Conservation (phyloP, 2,113 vertebrate species). For the Chaenocephalus aceratus region DNA sequence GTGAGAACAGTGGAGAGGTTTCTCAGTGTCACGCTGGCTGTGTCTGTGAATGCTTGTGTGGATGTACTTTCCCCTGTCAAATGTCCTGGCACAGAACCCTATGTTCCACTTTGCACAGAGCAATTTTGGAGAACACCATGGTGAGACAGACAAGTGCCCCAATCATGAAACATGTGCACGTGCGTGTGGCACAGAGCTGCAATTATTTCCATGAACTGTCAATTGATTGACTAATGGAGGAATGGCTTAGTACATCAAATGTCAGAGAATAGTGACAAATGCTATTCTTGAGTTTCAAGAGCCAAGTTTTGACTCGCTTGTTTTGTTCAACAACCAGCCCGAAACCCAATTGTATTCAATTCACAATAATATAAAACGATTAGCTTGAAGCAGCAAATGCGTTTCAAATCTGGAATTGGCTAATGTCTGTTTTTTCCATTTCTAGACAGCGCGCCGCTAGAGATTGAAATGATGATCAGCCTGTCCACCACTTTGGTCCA, state of each 20-base stretch:
- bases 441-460: neutral
- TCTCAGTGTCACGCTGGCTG: constrained; percentile 4
- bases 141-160: constrained; percentile 13
- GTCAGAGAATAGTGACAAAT: neutral
- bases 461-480: neutral
- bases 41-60: constrained; percentile 8
- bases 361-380: neutral
- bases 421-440: neutral
- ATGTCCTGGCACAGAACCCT: constrained; percentile 25
- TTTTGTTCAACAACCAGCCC: neutral
- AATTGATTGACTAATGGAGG: neutral
- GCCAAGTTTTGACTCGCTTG: neutral
- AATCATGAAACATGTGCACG: neutral
- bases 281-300: neutral
- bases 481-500: neutral
- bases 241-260: neutral
- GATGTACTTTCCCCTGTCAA: constrained; percentile 35
- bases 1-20: constrained; percentile 20
- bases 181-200: neutral
- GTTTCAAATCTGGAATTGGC: neutral
- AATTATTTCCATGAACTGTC: constrained; percentile 1
- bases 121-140: constrained; percentile 20
- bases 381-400: neutral
- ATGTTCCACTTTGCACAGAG: constrained; percentile 36
- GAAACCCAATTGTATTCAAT: neutral